These are phyloP conservation scores for Leptinotarsa juncta DNA, from an alignment of 2,888 invertebrate species.

Conservation along the genomic window DNA sequence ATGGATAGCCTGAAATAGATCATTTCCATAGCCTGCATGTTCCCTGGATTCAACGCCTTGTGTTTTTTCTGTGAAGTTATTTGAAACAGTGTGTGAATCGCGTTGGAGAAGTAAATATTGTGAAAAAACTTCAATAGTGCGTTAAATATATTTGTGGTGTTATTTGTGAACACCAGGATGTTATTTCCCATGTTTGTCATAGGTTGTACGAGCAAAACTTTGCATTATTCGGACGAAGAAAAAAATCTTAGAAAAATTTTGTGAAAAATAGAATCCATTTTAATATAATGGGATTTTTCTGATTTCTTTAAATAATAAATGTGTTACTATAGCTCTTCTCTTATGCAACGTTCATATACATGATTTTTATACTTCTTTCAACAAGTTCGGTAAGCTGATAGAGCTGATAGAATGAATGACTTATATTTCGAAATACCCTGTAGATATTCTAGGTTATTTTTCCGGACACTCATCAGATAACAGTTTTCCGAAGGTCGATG, in stretches of 20 bases:
- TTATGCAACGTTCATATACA: no score
- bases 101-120: neutral
- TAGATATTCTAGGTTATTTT: neutral
- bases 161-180: neutral
- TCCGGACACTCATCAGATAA: no score
- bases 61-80: neutral
- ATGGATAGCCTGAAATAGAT: neutral
- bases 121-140: neutral
- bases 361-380: no score
- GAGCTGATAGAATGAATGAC: neutral
- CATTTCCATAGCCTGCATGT: neutral
- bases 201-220: neutral
- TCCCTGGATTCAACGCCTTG: neutral
- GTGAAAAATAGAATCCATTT: neutral
- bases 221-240: neutral
- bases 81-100: neutral
- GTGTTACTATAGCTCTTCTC: no score
- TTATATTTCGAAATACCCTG: neutral
- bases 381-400: neutral
- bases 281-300: neutral
- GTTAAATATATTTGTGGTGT: neutral
- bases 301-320: no score
- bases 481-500: no score
- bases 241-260: neutral
- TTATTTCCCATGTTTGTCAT: neutral